A percentile compares a stretch with the other conserved stretches of the same genome.
Conservation (phyloP, 2,797 vertebrate genomes). For the Eulemur coronatus region DNA sequence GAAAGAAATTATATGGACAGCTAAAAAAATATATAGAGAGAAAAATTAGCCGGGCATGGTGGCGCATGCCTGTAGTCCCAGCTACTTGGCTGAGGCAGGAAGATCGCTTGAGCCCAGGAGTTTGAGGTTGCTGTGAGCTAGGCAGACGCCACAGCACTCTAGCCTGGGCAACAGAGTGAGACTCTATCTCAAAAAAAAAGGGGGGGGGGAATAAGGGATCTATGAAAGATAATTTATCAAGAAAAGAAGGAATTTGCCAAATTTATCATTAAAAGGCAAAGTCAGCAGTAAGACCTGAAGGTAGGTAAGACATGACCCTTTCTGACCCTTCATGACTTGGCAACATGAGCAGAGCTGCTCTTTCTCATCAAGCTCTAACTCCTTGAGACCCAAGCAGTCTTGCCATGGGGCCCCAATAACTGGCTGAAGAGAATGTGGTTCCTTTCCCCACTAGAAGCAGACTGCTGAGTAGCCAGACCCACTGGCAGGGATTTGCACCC, state of each 20-base stretch:
- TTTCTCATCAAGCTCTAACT: neutral
- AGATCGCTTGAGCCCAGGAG: too few relatives aligned
- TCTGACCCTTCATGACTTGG: neutral
- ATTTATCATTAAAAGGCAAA: slow-evolving; percentile 32
- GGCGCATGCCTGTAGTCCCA: too few relatives aligned
- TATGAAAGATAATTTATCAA: slow-evolving; percentile 29
- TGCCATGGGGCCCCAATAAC: neutral
- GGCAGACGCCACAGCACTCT: too few relatives aligned
- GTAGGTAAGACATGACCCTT: neutral
- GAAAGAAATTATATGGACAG: too few relatives aligned
- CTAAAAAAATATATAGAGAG: too few relatives aligned
- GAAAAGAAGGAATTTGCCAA: slow-evolving; percentile 28
- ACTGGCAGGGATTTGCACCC: neutral
- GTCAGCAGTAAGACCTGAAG: neutral
- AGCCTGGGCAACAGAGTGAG: too few relatives aligned
- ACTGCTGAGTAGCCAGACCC: neutral
- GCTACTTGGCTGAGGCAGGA: too few relatives aligned
- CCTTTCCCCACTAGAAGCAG: neutral
- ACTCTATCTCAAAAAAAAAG: too few relatives aligned
- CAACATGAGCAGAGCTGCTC: neutral
- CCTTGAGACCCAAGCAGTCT: neutral
- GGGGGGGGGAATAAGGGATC: neutral
- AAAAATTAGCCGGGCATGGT: too few relatives aligned
- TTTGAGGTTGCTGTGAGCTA: too few relatives aligned
- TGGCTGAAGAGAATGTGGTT: neutral